Percentiles rank a stretch among this genome's conserved stretches.
Evolutionary conservation across 2,113 vertebrate species (phyloP).

Genomic region (Chamaetylas fuelleborni): DNA sequence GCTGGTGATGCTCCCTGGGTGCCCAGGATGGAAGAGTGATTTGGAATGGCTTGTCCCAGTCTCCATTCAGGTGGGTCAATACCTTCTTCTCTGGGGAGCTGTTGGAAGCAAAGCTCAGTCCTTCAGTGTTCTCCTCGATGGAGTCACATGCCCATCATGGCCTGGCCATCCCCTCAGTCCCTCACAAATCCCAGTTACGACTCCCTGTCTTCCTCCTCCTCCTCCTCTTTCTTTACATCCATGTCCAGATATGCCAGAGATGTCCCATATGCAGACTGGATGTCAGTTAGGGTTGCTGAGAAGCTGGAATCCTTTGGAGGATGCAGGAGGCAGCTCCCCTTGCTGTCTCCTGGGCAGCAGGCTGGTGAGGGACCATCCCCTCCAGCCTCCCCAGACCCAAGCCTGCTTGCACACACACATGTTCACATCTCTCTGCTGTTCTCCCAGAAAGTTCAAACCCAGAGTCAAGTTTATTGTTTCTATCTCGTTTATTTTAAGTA

Average conservation of each 20-base stretch:
- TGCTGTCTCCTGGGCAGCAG: background rate
- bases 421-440: background rate
- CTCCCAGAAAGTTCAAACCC: conserved; percentile 68
- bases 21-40: background rate
- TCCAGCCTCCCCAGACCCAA: background rate
- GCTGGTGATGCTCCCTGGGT: background rate
- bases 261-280: background rate
- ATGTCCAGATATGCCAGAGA: background rate
- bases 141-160: fast-evolving
- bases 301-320: background rate
- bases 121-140: background rate
- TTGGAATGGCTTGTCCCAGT: background rate
- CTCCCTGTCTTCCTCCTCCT: background rate
- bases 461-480: conserved; percentile 78
- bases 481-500: conserved; percentile 80
- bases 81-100: background rate
- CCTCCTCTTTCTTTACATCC: background rate
- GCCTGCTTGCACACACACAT: background rate
- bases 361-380: fast-evolving
- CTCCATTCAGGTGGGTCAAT: background rate
- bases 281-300: background rate
- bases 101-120: background rate
- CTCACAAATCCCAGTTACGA: background rate
- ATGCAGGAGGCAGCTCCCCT: background rate
- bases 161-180: fast-evolving